A percentile compares a stretch with the other conserved stretches of the same genome.
Conservation (phyloP, 2,797 vertebrate genomes). For the Acropternis orthonyx region DNA sequence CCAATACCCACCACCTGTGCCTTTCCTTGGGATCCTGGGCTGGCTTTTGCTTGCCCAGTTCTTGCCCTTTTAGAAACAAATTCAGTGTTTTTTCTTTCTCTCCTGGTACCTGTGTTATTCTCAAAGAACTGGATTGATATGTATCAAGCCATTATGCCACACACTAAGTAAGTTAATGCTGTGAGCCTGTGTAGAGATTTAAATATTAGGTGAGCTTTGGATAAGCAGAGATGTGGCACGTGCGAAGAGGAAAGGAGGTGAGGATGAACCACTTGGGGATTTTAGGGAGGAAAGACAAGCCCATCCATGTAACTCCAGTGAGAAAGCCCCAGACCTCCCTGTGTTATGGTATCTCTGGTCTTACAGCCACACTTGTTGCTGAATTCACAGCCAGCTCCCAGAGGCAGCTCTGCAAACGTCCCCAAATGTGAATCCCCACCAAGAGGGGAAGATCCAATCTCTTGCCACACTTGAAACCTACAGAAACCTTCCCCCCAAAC, state of each 20-base stretch:
- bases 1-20: fast-evolving
- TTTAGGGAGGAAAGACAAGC: background rate
- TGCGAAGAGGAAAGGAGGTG: background rate
- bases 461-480: fast-evolving
- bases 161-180: no score
- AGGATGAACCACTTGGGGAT: background rate
- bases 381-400: background rate
- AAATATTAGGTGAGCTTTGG: background rate
- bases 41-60: background rate
- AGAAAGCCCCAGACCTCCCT: background rate
- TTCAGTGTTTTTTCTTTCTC: background rate
- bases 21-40: background rate
- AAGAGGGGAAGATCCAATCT: background rate
- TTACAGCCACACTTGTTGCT: fast-evolving
- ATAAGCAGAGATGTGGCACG: background rate
- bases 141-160: fast-evolving
- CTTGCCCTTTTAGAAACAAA: background rate
- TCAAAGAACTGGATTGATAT: fast-evolving
- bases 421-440: background rate
- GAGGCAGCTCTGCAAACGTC: background rate
- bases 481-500: background rate
- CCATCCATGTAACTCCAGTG: background rate
- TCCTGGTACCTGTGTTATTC: no score
- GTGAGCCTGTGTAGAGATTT: fast-evolving
- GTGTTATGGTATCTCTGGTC: fast-evolving